A percentile compares a stretch with the other conserved stretches of the same genome.
Evolutionary conservation across 2,888 invertebrate genomes (phyloP).

Genomic region (Incurvaria masculella): DNA sequence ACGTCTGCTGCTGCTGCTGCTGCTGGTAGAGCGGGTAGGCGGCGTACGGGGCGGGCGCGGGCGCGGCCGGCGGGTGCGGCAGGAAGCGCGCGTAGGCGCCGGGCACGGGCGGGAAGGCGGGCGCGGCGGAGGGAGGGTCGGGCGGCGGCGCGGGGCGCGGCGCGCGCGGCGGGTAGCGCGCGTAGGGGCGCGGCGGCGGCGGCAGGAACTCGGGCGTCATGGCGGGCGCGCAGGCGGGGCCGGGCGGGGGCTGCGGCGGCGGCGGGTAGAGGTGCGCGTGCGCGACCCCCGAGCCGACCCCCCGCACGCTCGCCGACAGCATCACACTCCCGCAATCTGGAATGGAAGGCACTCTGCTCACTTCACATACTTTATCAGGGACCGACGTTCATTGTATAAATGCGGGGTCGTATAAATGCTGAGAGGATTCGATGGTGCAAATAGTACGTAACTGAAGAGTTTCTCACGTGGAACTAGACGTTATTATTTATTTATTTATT

Average conservation of each 20-base stretch:
- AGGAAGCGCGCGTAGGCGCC: conserved; percentile 42
- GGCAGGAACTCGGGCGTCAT: conserved; percentile 63
- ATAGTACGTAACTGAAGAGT: no score
- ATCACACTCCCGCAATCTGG: conserved; percentile 59
- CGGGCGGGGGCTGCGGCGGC: conserved; percentile 52
- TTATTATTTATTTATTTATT: no score
- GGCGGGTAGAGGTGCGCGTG: conserved; percentile 56
- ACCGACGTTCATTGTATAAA: no score
- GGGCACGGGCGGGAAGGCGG: conserved; percentile 33
- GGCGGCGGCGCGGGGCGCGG: conserved; percentile 34
- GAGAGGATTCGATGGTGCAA: no score
- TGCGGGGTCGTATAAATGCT: no score
- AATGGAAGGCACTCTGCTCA: no score
- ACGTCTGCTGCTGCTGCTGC: conserved; percentile 21
- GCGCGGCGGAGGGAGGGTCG: conserved; percentile 24
- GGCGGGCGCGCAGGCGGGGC: conserved; percentile 39
- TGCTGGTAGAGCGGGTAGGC: conserved; percentile 35
- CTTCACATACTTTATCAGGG: no score
- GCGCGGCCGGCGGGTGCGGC: conserved; percentile 39
- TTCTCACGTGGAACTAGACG: no score
- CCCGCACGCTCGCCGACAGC: conserved; percentile 65
- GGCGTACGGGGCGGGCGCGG: conserved; percentile 43
- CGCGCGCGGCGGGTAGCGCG: conserved; percentile 44
- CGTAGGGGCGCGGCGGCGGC: conserved; percentile 62
- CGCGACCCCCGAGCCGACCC: conserved; percentile 62